Evolutionary conservation across 2,888 invertebrate genomes (phyloP).

Genomic region (Eubasilissa splendida): DNA sequence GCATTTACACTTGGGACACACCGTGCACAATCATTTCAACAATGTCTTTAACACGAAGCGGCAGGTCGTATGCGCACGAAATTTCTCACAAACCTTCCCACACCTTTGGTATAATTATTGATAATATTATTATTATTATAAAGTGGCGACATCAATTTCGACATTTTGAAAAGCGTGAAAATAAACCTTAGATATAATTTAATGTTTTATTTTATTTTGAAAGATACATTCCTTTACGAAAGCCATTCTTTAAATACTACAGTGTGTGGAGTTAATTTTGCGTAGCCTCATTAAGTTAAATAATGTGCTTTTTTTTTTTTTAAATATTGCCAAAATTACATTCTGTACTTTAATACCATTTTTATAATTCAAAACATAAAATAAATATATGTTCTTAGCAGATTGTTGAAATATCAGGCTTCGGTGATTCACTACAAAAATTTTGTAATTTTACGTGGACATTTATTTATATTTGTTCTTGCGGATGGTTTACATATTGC

Average conservation of each 20-base stretch:
- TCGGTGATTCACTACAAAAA: too few species aligned
- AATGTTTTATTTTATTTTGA: slow-evolving; percentile 3
- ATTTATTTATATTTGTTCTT: too few species aligned
- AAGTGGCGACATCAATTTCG: slow-evolving; percentile 4
- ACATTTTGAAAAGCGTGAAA: slow-evolving; percentile 12
- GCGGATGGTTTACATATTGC: too few species aligned
- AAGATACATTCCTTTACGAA: background rate
- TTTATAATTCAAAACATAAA: too few species aligned
- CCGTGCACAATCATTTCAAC: background rate
- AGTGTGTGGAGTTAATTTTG: background rate
- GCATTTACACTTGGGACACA: background rate
- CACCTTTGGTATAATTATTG: slow-evolving; percentile 18
- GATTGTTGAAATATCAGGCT: too few species aligned
- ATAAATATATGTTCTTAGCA: too few species aligned
- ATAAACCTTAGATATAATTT: background rate
- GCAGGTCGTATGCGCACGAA: background rate
- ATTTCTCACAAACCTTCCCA: slow-evolving; percentile 1
- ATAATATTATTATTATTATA: slow-evolving; percentile 1
- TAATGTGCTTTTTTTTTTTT: background rate
- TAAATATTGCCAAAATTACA: background rate
- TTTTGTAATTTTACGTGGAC: too few species aligned
- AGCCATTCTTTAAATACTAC: background rate
- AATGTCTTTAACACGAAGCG: background rate
- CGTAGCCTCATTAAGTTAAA: background rate
- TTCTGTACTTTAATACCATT: background rate